Evolutionary conservation across 1,140 invertebrate species (phyloP).

Genomic region (Trissolcus basalis): DNA sequence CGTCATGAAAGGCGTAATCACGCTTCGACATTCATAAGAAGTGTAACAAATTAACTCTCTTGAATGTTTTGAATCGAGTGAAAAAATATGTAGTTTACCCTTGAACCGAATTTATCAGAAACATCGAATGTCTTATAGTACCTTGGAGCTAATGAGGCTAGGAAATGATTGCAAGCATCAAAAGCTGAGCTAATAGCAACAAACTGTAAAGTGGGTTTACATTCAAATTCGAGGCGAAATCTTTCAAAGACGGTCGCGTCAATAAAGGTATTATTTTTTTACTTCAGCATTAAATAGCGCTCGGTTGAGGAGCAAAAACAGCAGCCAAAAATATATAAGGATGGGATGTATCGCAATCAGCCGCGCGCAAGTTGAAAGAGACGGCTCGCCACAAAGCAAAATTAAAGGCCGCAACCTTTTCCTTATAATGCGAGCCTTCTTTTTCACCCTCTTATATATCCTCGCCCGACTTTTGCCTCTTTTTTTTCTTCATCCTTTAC

Average conservation of each 20-base stretch:
- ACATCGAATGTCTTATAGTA: conserved; percentile 21
- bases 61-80: too few relatives aligned
- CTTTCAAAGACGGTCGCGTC: conserved; percentile 43
- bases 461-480: not conserved
- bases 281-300: conserved; percentile 23
- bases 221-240: conserved; percentile 27
- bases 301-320: conserved; percentile 23
- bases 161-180: conserved; percentile 14
- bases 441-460: conserved; percentile 3
- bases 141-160: conserved; percentile 26
- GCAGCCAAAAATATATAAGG: conserved; percentile 25
- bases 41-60: too few relatives aligned
- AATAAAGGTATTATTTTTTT: conserved; percentile 42
- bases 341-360: conserved; percentile 26
- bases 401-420: conserved; percentile 35
- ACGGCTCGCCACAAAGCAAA: conserved; percentile 32
- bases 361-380: conserved; percentile 23
- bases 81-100: not conserved
- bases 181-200: conserved; percentile 18
- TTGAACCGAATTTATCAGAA: conserved; percentile 5
- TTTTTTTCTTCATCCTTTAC: conserved; percentile 4
- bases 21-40: too few relatives aligned
- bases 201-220: conserved; percentile 35
- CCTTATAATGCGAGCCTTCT: conserved; percentile 25
- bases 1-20: too few relatives aligned